Percentiles rank a stretch among this genome's conserved stretches.
These are phyloP conservation scores for Cheilosia vulpina DNA, from an alignment of 2,888 invertebrate genomes.

Conservation along the genomic window DNA sequence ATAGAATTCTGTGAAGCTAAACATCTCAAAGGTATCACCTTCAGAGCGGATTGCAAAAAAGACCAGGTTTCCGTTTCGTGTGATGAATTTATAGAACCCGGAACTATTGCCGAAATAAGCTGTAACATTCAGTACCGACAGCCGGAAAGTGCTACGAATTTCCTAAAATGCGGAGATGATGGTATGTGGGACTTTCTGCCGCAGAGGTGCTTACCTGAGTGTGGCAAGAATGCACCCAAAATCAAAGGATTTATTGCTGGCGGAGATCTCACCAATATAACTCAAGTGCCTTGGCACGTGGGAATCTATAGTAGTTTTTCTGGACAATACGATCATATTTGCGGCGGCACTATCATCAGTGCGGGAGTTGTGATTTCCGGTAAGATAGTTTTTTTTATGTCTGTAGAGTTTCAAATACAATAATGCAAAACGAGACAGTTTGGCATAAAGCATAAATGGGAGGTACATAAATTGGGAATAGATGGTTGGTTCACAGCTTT, in stretches of 20 bases:
- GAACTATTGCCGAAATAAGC: constrained; percentile 65
- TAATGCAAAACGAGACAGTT: no score
- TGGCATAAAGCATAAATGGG: no score
- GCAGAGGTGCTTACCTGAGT: constrained; percentile 77
- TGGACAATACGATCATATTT: constrained; percentile 53
- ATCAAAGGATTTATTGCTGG: constrained; percentile 46
- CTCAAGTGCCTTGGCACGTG: constrained; percentile 76
- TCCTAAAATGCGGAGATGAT: constrained; percentile 74
- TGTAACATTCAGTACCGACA: constrained; percentile 62
- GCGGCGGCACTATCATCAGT: constrained; percentile 76
- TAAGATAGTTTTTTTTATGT: constrained; percentile 5
- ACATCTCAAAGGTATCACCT: constrained; percentile 24
- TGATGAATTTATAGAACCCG: constrained; percentile 43
- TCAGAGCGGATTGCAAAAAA: constrained; percentile 40
- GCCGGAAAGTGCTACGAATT: background rate
- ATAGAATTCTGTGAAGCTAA: constrained; percentile 30
- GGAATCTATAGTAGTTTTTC: constrained; percentile 52
- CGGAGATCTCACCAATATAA: constrained; percentile 56
- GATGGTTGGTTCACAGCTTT: no score
- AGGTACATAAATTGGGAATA: no score
- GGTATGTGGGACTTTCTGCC: constrained; percentile 78
- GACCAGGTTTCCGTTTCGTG: constrained; percentile 52
- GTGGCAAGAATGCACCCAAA: constrained; percentile 75
- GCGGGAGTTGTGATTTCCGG: constrained; percentile 74
- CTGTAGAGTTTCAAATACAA: no score